Conservation (phyloP, 2,888 invertebrate species). For the Athripsodes cinereus region DNA sequence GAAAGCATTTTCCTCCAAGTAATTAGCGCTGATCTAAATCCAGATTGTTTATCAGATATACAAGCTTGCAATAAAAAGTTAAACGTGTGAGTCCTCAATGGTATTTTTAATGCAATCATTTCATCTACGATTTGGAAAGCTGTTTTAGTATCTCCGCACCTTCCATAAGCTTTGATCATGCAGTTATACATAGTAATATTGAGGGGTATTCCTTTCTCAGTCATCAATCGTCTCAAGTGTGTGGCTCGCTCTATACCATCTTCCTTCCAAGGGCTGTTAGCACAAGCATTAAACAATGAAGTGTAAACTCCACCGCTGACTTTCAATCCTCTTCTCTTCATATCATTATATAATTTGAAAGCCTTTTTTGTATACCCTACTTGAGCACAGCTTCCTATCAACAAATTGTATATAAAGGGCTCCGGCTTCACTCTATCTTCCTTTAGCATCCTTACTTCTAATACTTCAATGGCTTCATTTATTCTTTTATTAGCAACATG, state of each 20-base stretch:
- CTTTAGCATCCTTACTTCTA: conserved; percentile 71
- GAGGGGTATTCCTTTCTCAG: conserved; percentile 60
- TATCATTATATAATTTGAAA: conserved; percentile 73
- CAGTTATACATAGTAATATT: conserved; percentile 77
- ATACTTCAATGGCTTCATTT: conserved; percentile 70
- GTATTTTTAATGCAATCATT: conserved; percentile 61
- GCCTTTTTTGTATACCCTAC: conserved; percentile 83
- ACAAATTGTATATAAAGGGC: conserved; percentile 70
- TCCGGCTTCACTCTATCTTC: conserved; percentile 74
- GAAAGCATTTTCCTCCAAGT: conserved; percentile 82
- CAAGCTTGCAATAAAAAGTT: conserved; percentile 81
- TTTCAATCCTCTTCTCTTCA: conserved; percentile 68
- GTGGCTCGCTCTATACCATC: conserved; percentile 66
- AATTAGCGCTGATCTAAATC: conserved; percentile 73
- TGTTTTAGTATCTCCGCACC: conserved; percentile 68
- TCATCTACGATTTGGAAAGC: conserved; percentile 83
- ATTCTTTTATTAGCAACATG: conserved; percentile 58
- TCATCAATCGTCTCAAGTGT: conserved; percentile 60
- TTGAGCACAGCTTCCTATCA: conserved; percentile 78
- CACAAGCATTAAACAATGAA: conserved; percentile 82
- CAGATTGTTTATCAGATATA: conserved; percentile 68
- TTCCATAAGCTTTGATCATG: conserved; percentile 88
- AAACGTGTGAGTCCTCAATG: conserved; percentile 61
- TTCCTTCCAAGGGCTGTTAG: conserved; percentile 64
- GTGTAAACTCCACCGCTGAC: conserved; percentile 73